These are phyloP conservation scores for Numenius arquata DNA, from an alignment of 2,113 vertebrate genomes.

Conservation along the genomic window DNA sequence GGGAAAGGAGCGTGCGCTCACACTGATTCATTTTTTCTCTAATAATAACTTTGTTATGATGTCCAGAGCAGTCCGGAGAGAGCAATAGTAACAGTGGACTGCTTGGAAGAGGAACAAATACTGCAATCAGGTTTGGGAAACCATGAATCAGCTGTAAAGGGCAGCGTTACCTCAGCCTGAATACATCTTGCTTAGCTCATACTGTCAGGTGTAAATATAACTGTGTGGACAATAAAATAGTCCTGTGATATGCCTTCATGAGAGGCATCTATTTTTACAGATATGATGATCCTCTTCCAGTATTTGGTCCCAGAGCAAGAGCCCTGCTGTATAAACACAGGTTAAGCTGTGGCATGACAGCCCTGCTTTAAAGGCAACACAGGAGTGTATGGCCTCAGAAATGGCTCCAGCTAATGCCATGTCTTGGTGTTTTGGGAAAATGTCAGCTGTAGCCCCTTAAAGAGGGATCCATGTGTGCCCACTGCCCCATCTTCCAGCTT, in stretches of 20 bases:
- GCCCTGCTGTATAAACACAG: neutral
- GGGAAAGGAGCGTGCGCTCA: neutral
- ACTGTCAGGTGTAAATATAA: conserved; percentile 43
- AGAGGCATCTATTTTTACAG: conserved; percentile 42
- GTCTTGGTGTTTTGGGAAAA: neutral
- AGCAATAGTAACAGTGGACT: conserved; percentile 8
- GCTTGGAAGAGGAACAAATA: conserved; percentile 38
- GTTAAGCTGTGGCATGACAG: neutral
- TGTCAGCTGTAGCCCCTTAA: neutral
- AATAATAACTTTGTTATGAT: conserved; percentile 31
- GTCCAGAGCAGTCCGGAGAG: neutral
- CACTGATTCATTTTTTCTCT: neutral
- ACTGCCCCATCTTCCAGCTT: neutral
- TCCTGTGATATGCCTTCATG: neutral
- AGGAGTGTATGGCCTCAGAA: neutral
- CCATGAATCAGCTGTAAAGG: conserved; percentile 50
- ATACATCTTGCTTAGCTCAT: conserved; percentile 19
- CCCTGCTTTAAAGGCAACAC: neutral
- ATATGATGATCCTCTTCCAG: neutral
- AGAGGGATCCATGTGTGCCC: neutral
- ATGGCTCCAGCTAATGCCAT: neutral
- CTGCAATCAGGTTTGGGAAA: neutral
- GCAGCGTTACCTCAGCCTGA: conserved; percentile 6
- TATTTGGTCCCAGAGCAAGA: neutral
- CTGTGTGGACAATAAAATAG: neutral